A percentile compares a stretch with the other conserved stretches of the same genome.
phyloP scores from a whole-genome alignment of 2,797 vertebrate species.

The Valencia hispanica region DNA sequence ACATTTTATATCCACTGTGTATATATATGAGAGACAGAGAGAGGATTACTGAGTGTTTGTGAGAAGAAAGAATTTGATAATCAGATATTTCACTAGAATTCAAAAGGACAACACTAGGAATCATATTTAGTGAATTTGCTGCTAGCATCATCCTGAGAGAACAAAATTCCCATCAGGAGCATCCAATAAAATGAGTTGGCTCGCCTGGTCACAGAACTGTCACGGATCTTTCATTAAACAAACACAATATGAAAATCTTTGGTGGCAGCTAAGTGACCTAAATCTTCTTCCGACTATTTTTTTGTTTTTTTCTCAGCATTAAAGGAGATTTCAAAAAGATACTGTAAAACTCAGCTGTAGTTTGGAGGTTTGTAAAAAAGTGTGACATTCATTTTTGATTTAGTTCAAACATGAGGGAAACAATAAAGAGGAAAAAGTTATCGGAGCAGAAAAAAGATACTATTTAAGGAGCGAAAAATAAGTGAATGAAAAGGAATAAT shows the following conservation, averaged over 20 bases:
- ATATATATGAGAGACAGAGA: too few species aligned
- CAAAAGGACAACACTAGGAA: slow-evolving; percentile 7
- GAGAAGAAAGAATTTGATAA: slow-evolving; percentile 26
- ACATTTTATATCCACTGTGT: too few species aligned
- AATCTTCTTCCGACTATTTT: slow-evolving; percentile 41
- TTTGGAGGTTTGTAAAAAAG: slow-evolving; percentile 11
- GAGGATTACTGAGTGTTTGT: background rate
- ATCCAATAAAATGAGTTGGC: background rate
- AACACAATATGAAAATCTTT: slow-evolving; percentile 14
- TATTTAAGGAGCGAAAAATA: too few species aligned
- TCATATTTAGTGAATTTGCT: slow-evolving; percentile 11
- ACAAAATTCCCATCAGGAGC: background rate
- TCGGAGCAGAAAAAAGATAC: background rate
- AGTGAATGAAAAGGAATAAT: too few species aligned
- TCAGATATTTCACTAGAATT: slow-evolving; percentile 10
- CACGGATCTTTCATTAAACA: slow-evolving; percentile 15
- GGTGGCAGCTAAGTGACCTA: slow-evolving; percentile 25
- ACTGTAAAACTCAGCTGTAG: slow-evolving; percentile 33
- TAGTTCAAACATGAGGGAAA: slow-evolving; percentile 23
- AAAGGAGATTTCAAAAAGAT: slow-evolving; percentile 35
- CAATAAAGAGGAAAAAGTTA: slow-evolving; percentile 2
- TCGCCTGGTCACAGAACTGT: slow-evolving; percentile 25
- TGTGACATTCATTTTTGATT: slow-evolving; percentile 47
- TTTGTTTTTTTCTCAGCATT: slow-evolving; percentile 35
- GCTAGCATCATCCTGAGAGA: slow-evolving; percentile 15